Evolutionary conservation across 92 coral and sea anemone genomes (phyloP).

Genomic region (Montipora capitata): DNA sequence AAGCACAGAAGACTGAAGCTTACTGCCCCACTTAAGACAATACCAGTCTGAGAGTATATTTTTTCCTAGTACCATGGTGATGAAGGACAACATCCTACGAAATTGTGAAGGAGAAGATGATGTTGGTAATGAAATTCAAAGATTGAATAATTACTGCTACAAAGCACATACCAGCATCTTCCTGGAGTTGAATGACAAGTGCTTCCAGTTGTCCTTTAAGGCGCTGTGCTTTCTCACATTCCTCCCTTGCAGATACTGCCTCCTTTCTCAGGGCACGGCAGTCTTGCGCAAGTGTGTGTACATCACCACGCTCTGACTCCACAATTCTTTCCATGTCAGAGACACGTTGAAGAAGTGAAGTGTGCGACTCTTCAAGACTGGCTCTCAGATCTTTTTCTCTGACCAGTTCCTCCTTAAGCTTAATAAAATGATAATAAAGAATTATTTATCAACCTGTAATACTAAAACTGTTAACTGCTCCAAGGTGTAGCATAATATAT

Average conservation of each 20-base stretch:
- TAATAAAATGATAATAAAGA: neutral
- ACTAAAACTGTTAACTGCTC: neutral
- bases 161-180: constrained; percentile 75
- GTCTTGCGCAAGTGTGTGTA: constrained; percentile 88
- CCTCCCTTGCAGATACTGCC: constrained; percentile 76
- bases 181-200: constrained; percentile 84
- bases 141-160: no score
- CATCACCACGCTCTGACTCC: constrained; percentile 90
- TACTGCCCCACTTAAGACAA: no score
- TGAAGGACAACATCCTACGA: no score
- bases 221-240: constrained; percentile 83
- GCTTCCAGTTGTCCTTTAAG: constrained; percentile 83
- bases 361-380: constrained; percentile 91
- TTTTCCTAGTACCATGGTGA: no score
- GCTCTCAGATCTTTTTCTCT: constrained; percentile 83
- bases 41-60: no score
- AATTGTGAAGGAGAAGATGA: no score
- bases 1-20: no score
- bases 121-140: no score
- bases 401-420: constrained; percentile 86
- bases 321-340: constrained; percentile 94
- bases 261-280: constrained; percentile 83
- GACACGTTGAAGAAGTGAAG: constrained; percentile 88
- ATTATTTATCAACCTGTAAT: no score
- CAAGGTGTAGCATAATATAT: no score